A percentile compares a stretch with the other conserved stretches of the same genome.
phyloP scores from a whole-genome alignment of 2,113 vertebrate species.

The Menidia beryllina region DNA sequence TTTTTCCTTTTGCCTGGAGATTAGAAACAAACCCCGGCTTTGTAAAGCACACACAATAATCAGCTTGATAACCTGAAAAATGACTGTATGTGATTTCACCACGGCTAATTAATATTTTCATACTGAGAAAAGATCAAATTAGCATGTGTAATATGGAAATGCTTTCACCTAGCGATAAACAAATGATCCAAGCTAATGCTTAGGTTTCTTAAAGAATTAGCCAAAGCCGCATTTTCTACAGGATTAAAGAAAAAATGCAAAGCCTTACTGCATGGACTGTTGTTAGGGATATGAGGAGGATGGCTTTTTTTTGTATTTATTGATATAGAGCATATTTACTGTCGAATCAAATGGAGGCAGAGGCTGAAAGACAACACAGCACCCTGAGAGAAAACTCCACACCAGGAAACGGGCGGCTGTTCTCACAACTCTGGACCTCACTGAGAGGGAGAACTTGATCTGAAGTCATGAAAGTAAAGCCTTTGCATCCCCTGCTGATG shows the following conservation, averaged over 20 bases:
- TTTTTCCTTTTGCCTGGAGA: constrained; percentile 10
- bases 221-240: not conserved
- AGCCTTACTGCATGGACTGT: not conserved
- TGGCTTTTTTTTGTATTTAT: not conserved
- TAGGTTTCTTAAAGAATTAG: not conserved
- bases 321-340: not conserved
- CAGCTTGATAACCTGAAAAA: constrained; percentile 1
- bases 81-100: not conserved
- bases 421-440: not conserved
- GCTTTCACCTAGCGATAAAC: constrained; percentile 3
- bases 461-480: too few relatives aligned
- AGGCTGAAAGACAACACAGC: not conserved
- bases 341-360: fast-evolving
- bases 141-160: not conserved
- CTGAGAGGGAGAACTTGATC: too few relatives aligned
- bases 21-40: constrained; percentile 21
- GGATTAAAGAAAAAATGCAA: constrained; percentile 2
- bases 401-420: too few relatives aligned
- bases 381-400: not conserved
- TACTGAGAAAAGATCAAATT: constrained; percentile 1
- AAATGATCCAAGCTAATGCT: not conserved
- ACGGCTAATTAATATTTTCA: constrained; percentile 13
- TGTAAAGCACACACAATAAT: constrained; percentile 25
- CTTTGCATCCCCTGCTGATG: too few relatives aligned
- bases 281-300: not conserved